Percentiles rank a stretch among this genome's conserved stretches.
phyloP scores from a whole-genome alignment of 2,888 invertebrate genomes.

The Polymixis lichenea region DNA sequence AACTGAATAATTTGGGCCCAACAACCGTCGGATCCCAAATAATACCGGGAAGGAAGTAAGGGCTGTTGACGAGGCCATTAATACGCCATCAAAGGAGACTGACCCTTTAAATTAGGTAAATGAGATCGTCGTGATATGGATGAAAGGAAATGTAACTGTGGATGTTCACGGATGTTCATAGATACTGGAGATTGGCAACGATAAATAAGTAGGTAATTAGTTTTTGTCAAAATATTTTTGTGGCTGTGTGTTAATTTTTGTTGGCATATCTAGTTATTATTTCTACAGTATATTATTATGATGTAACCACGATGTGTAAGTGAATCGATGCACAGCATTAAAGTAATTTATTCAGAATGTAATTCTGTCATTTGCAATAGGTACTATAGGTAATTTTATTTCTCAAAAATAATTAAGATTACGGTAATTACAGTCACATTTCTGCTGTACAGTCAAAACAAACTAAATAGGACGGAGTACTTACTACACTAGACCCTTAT shows the following conservation, averaged over 20 bases:
- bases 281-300: too few species aligned
- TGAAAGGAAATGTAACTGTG: slow-evolving; percentile 15
- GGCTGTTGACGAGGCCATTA: slow-evolving; percentile 47
- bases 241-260: not conserved
- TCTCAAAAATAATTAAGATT: too few species aligned
- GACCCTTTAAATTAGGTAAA: slow-evolving; percentile 60
- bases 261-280: not conserved
- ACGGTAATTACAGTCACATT: too few species aligned
- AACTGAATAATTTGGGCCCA: slow-evolving; percentile 38
- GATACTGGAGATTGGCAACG: slow-evolving; percentile 2
- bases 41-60: slow-evolving; percentile 54
- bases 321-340: too few species aligned
- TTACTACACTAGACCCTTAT: too few species aligned
- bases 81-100: slow-evolving; percentile 46
- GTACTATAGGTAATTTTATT: too few species aligned
- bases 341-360: too few species aligned
- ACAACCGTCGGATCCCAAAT: slow-evolving; percentile 13
- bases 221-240: not conserved
- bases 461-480: too few species aligned
- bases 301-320: too few species aligned
- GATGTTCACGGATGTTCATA: slow-evolving; percentile 5
- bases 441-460: too few species aligned
- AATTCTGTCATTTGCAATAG: too few species aligned
- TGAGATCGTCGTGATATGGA: slow-evolving; percentile 36
- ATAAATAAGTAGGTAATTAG: slow-evolving; percentile 10